phyloP scores from a whole-genome alignment of 2,113 vertebrate genomes.

The Zosterops pallidus region DNA sequence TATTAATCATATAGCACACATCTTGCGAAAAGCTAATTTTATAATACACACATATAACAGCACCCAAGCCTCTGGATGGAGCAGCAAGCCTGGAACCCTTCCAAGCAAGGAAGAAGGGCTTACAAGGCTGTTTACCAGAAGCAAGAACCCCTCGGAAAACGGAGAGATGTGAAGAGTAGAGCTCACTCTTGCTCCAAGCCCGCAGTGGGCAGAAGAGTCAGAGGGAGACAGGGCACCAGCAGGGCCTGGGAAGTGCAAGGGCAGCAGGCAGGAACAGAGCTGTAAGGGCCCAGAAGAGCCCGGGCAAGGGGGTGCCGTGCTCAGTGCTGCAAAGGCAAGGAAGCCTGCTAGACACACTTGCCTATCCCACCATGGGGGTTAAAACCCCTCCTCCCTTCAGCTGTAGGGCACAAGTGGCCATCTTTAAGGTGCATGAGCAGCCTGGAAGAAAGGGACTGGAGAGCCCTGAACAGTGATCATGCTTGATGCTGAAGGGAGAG shows the following conservation, averaged over 20 bases:
- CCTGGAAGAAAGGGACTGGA: background rate
- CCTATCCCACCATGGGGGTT: background rate
- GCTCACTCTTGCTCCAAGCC: background rate
- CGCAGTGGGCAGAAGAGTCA: background rate
- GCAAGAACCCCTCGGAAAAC: background rate
- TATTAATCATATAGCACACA: no score
- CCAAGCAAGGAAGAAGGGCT: background rate
- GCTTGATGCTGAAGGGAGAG: background rate
- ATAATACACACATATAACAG: no score
- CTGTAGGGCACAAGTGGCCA: background rate
- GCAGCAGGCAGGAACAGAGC: background rate
- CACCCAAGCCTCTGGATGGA: background rate
- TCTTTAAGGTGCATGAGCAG: background rate
- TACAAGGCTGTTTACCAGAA: background rate
- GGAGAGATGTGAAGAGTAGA: background rate
- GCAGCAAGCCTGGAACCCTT: background rate
- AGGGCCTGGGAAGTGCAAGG: background rate
- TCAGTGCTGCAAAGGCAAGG: background rate
- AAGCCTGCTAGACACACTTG: no score
- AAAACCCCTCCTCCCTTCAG: background rate
- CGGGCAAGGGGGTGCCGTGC: fast-evolving
- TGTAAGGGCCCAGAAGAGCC: background rate
- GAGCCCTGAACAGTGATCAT: background rate
- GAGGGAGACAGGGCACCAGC: background rate
- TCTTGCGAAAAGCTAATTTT: no score